Evolutionary conservation across 2,888 invertebrate species (phyloP).

Genomic region (Himalopsyche japonica): DNA sequence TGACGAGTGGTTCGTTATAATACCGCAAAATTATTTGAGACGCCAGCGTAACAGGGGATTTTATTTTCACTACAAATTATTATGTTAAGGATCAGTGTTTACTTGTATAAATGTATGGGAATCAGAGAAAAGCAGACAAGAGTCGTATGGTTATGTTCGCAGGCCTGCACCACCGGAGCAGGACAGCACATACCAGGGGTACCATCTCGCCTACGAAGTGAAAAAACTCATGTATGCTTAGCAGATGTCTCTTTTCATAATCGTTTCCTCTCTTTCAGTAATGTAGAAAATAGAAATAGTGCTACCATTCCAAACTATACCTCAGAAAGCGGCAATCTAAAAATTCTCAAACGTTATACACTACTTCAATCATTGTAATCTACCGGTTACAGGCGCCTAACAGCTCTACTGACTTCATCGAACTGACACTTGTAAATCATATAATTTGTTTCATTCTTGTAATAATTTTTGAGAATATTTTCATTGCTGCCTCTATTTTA

Average conservation of each 20-base stretch:
- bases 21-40: neutral
- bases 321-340: neutral
- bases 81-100: neutral
- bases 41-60: neutral
- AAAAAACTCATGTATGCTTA: constrained; percentile 97
- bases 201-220: constrained; percentile 99
- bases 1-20: neutral
- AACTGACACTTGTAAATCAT: no score
- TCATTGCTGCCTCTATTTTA: neutral
- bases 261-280: constrained; percentile 26
- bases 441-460: neutral
- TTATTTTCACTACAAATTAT: neutral
- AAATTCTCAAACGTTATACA: neutral
- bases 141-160: constrained; percentile 68
- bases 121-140: constrained; percentile 24
- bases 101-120: constrained; percentile 2
- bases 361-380: no score
- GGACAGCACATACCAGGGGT: constrained; percentile 95
- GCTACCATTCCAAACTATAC: neutral
- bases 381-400: no score
- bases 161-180: constrained; percentile 79
- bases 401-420: no score
- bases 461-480: neutral
- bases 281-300: neutral
- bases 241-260: constrained; percentile 30